These are phyloP conservation scores for Pteronotus mesoamericanus DNA, from an alignment of 2,797 vertebrate species.

Conservation along the genomic window DNA sequence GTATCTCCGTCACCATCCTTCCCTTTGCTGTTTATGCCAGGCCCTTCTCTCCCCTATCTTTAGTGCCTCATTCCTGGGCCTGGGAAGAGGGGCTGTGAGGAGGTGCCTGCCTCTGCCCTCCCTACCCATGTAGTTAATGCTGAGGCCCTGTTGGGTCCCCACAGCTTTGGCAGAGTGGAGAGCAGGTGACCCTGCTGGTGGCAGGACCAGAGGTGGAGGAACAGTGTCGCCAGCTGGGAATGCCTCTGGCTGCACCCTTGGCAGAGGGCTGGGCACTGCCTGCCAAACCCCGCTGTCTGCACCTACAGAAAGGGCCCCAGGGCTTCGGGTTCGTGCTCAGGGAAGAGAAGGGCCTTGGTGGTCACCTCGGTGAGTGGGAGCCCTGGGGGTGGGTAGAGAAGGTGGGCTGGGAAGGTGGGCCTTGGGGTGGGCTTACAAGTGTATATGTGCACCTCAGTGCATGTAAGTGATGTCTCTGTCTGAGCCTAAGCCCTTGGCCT, in stretches of 20 bases:
- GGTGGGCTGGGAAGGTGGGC: background rate
- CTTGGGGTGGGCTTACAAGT: background rate
- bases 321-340: slow-evolving; percentile 94
- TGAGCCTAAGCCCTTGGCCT: background rate
- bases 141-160: background rate
- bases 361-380: slow-evolving; percentile 82
- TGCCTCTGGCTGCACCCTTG: slow-evolving; percentile 86
- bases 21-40: background rate
- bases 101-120: background rate
- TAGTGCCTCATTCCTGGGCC: background rate
- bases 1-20: background rate
- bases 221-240: slow-evolving; percentile 82
- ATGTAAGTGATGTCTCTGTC: no score
- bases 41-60: background rate
- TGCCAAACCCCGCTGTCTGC: slow-evolving; percentile 83
- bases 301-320: slow-evolving; percentile 84
- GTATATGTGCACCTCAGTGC: background rate
- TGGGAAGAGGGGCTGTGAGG: background rate
- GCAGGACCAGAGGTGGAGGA: slow-evolving; percentile 86
- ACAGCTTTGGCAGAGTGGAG: slow-evolving; percentile 87
- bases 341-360: slow-evolving; percentile 84
- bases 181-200: slow-evolving; percentile 88
- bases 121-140: background rate
- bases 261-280: slow-evolving; percentile 87
- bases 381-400: slow-evolving; percentile 43